Evolutionary conservation across 1,140 invertebrate species (phyloP).

Genomic region (Bilobella aurantiaca): DNA sequence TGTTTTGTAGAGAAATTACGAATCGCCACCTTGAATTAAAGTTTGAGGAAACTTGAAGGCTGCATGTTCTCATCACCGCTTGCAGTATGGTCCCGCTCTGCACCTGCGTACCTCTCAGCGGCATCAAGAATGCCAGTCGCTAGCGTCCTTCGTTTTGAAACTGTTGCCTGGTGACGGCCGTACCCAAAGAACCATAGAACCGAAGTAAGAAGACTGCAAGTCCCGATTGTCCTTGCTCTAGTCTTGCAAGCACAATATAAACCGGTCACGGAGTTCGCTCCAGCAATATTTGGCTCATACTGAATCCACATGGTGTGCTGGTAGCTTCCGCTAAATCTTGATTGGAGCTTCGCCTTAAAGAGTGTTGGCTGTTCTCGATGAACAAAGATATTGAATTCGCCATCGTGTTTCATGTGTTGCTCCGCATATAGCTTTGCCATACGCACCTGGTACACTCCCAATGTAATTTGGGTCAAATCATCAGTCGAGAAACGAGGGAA

Average conservation of each 20-base stretch:
- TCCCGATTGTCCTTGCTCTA: slow-evolving; percentile 13
- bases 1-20: no score
- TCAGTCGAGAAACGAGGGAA: background rate
- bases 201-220: slow-evolving; percentile 9
- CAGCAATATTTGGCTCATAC: background rate
- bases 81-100: no score
- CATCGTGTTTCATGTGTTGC: background rate
- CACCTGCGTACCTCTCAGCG: no score
- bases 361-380: background rate
- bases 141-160: no score
- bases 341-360: background rate
- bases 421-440: background rate
- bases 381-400: background rate
- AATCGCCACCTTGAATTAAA: no score
- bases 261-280: background rate
- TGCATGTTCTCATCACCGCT: no score
- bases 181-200: slow-evolving; percentile 18
- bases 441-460: background rate
- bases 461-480: background rate
- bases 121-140: no score
- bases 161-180: no score
- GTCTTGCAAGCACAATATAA: slow-evolving; percentile 14
- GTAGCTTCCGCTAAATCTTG: background rate
- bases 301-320: background rate
- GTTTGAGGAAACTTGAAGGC: no score